Evolutionary conservation across 2,888 invertebrate genomes (phyloP), one percentile per base, ranked within the genome.

Genomic region (Disparrhopalites patrizii): DNA sequence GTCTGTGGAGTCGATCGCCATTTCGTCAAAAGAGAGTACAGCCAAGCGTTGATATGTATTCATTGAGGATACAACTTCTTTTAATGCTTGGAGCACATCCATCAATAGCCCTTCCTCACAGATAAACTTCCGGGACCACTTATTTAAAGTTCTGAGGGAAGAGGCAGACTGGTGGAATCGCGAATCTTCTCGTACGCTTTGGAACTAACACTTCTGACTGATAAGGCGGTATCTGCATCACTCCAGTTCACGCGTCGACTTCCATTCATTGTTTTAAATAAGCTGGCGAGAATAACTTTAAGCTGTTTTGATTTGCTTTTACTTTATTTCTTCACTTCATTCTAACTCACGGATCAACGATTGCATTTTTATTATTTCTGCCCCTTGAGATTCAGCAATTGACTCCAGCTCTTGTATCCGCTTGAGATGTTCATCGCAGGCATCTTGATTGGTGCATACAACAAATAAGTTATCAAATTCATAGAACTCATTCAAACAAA

Each of bases 1-100:
- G 27, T 28, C 20, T 3, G n/a, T n/a, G n/a, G n/a, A n/a, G 28
- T 67, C 43, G 1, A 52, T 2, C 10, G 43, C 18, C 57, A 67
- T 57, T 31, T 67, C 67, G 18, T 67, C 67, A 54, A 58, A 67
- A 18, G 52, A 33, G 2, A 50, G 15, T 8, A 51, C 51, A 15
- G 50, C 13, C 2, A 50, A n/a, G 5, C 31, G 15, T 25, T 30
- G 23, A 13, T 36, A 13, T 20, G 20, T n/a, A 36, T 50, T n/a
- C 3, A 50, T 20, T 25, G 2, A 33, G 3, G n/a, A 13, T 3
- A 2, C 5, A 3, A 30, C 3, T 28, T 28, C 30, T 47, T 60
- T 60, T 13, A 60, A 18, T 8, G 40, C 25, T 28, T 43, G 25
- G 4, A 61, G 36, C n/a, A 61, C 61, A 18, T 61, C 51, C 10